Conservation (phyloP, 2,888 invertebrate species). For the Dryomyza anilis region DNA sequence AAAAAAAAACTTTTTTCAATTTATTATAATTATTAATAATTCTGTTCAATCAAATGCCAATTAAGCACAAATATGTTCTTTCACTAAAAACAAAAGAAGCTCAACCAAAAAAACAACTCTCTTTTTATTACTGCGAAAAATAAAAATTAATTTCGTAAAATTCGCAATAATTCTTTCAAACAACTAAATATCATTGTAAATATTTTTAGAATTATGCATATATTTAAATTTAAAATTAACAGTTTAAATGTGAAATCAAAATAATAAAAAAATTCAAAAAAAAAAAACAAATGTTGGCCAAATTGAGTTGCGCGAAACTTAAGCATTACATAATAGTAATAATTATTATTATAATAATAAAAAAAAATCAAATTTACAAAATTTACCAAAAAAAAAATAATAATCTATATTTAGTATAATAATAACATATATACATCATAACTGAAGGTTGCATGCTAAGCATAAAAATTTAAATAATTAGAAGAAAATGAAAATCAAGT, state of each 20-base stretch:
- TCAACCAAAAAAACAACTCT: too few species aligned
- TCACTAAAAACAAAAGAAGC: too few species aligned
- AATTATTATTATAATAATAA: not conserved
- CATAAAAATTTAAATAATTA: not conserved
- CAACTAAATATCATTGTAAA: constrained; percentile 47
- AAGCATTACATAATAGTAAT: not conserved
- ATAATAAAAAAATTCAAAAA: not conserved
- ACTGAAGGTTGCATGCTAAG: constrained; percentile 12
- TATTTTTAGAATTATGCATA: constrained; percentile 20
- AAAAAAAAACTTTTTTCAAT: too few species aligned
- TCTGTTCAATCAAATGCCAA: too few species aligned
- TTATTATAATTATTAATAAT: too few species aligned
- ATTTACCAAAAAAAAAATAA: constrained; percentile 32
- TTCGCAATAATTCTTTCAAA: not conserved
- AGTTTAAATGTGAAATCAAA: constrained; percentile 3
- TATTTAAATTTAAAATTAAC: constrained; percentile 10
- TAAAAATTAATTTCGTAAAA: too few species aligned
- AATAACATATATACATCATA: constrained; percentile 13
- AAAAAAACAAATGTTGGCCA: constrained; percentile 16
- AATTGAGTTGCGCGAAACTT: constrained; percentile 6
- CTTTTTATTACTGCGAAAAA: too few species aligned
- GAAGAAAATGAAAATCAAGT: not conserved
- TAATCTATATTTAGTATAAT: constrained; percentile 29
- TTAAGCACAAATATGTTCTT: too few species aligned
- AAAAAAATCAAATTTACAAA: constrained; percentile 25